A percentile compares a stretch with the other conserved stretches of the same genome.
Evolutionary conservation across 2,113 vertebrate species (phyloP).

Genomic region (Toxostoma redivivum): DNA sequence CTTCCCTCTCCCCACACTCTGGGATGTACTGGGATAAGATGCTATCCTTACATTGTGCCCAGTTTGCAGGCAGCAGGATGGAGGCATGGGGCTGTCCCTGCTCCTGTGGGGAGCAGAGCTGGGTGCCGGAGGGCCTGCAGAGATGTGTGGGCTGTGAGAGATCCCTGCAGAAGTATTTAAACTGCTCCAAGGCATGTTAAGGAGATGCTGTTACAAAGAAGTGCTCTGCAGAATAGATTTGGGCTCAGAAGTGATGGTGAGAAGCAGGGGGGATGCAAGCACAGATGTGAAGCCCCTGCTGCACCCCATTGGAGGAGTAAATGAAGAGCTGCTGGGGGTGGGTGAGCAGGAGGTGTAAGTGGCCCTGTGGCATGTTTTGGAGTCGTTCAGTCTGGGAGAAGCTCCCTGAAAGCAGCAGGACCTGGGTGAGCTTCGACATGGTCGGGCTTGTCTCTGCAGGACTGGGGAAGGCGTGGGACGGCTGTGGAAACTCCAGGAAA

Average conservation of each 20-base stretch:
- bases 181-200: neutral
- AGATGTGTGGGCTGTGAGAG: neutral
- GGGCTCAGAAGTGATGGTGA: neutral
- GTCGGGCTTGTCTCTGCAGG: neutral
- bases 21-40: neutral
- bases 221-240: constrained; percentile 59
- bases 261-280: neutral
- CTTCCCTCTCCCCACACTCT: accelerated
- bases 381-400: neutral
- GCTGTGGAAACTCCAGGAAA: neutral
- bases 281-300: neutral
- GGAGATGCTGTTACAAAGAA: neutral
- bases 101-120: neutral
- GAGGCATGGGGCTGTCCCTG: neutral
- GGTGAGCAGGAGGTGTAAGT: neutral
- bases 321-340: neutral
- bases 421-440: accelerated
- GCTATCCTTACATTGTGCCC: neutral
- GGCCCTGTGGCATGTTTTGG: accelerated
- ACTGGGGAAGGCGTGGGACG: neutral
- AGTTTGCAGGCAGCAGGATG: neutral
- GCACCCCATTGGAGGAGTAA: neutral
- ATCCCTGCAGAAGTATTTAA: constrained; percentile 40
- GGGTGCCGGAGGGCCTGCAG: accelerated
- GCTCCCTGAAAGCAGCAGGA: neutral